phyloP scores from a whole-genome alignment of 2,113 vertebrate genomes.

The Pandion haliaetus region DNA sequence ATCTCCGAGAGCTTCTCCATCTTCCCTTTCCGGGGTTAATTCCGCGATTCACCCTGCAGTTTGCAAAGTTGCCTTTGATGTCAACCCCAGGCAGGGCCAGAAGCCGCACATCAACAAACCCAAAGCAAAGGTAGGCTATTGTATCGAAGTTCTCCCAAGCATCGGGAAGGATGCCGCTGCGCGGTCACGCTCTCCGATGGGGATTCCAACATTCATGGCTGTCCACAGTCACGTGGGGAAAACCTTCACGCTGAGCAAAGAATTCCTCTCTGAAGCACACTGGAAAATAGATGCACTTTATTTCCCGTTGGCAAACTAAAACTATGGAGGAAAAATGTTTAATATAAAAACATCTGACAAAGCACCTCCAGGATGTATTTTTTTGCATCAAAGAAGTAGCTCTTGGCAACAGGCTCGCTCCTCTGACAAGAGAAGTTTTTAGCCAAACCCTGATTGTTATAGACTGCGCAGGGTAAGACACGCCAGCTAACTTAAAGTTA shows the following conservation, averaged over 20 bases:
- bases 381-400: slow-evolving; percentile 71
- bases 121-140: neutral
- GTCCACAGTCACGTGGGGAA: neutral
- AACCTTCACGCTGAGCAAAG: neutral
- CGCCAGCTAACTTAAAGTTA: slow-evolving; percentile 31
- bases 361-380: slow-evolving; percentile 75
- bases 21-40: neutral
- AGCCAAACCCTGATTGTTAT: slow-evolving; percentile 36
- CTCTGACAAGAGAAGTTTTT: slow-evolving; percentile 30
- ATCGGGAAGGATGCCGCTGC: rapidly evolving
- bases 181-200: neutral
- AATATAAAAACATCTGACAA: slow-evolving; percentile 76
- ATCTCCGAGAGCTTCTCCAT: neutral
- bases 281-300: slow-evolving; percentile 59
- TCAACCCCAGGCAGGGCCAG: slow-evolving; percentile 2
- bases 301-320: slow-evolving; percentile 56
- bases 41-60: neutral
- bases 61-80: neutral
- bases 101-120: neutral
- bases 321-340: slow-evolving; percentile 68
- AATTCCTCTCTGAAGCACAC: slow-evolving; percentile 45
- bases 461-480: neutral
- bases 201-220: neutral
- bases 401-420: slow-evolving; percentile 58
- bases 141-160: neutral